Evolutionary conservation across 2,113 vertebrate species (phyloP), one percentile per base, ranked within the genome.

Genomic region (Toxotes chatareus): DNA sequence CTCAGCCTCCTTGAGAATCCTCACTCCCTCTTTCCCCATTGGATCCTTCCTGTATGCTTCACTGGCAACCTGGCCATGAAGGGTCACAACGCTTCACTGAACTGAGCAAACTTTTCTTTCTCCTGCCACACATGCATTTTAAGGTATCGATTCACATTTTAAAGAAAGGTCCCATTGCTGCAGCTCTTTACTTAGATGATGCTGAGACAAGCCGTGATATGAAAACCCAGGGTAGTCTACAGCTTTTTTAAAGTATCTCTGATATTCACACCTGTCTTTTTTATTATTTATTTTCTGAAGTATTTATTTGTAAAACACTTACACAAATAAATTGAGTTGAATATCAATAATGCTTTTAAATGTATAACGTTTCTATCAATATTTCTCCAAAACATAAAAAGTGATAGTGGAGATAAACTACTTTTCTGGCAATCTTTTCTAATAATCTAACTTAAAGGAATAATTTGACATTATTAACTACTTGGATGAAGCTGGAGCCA

Each of bases 71-170:
- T 83, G 92, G 73, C 87, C 86, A 75, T 49, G 75, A 86, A 77
- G 85, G 92, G 94, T 94, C 93, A 92, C 85, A 74, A 90, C 84
- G 94, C 92, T 93, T 91, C 89, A 82, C 78, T 94, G 84, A 91
- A 73, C 87, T 94, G 87, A 90, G 88, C 91, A 94, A 94, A 95
- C 92, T 49, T 59, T 32, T 46, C 86, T 77, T 31, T 87, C 86
- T 75, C 63, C 27, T 2, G 4, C 36, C 75, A 67, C 74, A 68
- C 85, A 51, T 83, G 80, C 68, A 61, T 73, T 80, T 71, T 14
- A 63, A 76, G 57, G 61, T 57, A 79, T 63, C 46, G 19, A 77
- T 86, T 88, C 80, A 78, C 74, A 47, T n/a, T 56, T 56, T 72
- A 49, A 66, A 27, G 27, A 27, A 72, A 49, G 51, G 62, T 65